phyloP scores from a whole-genome alignment of 2,797 vertebrate genomes.

The Mallotus villosus region DNA sequence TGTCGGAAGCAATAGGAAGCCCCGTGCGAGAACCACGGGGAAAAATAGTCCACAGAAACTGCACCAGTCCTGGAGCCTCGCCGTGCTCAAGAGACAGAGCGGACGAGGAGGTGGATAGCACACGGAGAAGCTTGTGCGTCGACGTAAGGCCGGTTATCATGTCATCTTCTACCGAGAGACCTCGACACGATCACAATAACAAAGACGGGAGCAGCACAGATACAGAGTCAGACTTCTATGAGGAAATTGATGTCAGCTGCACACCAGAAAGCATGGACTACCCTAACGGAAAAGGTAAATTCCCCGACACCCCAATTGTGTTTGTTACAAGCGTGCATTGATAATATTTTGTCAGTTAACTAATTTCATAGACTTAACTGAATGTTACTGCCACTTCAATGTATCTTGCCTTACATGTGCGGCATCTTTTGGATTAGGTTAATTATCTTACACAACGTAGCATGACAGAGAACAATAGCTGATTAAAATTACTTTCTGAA shows the following conservation, averaged over 20 bases:
- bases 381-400: background rate
- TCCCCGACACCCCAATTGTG: constrained; percentile 7
- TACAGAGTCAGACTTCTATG: constrained; percentile 98
- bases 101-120: constrained; percentile 72
- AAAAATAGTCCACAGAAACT: constrained; percentile 81
- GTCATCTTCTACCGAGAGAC: constrained; percentile 67
- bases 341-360: constrained; percentile 18
- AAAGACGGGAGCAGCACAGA: constrained; percentile 94
- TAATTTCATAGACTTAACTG: constrained; percentile 1
- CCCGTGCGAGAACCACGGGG: constrained; percentile 78
- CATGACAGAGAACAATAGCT: no score
- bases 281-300: constrained; percentile 87
- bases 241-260: constrained; percentile 99
- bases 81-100: constrained; percentile 78
- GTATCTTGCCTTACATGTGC: background rate
- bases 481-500: no score
- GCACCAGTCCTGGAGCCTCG: constrained; percentile 80
- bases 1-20: constrained; percentile 81
- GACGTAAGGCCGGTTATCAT: constrained; percentile 77
- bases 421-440: no score
- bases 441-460: background rate
- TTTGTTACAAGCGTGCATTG: constrained; percentile 21
- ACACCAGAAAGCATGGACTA: constrained; percentile 95
- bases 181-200: constrained; percentile 72
- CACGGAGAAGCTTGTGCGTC: constrained; percentile 76